Percentiles rank a stretch among this genome's conserved stretches.
Evolutionary conservation across 2,888 invertebrate species (phyloP).

Genomic region (Lordiphosa fenestrarum): DNA sequence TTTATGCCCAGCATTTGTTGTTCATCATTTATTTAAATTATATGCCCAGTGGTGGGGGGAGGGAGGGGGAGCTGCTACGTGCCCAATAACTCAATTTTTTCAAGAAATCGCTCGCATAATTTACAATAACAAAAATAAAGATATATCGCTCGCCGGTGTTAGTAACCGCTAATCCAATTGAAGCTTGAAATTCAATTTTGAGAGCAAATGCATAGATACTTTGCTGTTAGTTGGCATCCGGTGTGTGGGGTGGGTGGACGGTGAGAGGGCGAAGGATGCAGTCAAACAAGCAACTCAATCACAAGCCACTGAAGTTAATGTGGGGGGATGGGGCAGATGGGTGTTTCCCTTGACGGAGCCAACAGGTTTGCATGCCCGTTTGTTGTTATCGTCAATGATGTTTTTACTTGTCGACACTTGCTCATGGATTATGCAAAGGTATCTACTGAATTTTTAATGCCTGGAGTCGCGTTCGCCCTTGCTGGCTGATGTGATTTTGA

Average conservation of each 20-base stretch:
- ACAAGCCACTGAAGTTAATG: constrained; percentile 45
- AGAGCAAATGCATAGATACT: constrained; percentile 28
- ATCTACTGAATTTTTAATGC: constrained; percentile 77
- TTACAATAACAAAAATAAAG: constrained; percentile 59
- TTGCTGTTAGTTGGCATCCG: constrained; percentile 45
- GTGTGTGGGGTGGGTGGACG: constrained; percentile 11
- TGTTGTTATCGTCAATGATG: constrained; percentile 65
- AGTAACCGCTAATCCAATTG: constrained; percentile 78
- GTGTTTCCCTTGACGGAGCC: constrained; percentile 42
- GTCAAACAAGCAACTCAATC: constrained; percentile 68
- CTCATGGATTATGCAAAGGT: constrained; percentile 79
- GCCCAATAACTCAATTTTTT: constrained; percentile 43
- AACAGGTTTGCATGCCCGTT: constrained; percentile 63
- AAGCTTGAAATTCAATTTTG: constrained; percentile 67
- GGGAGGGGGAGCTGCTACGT: constrained; percentile 17
- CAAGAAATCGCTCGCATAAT: constrained; percentile 70
- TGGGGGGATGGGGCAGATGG: constrained; percentile 7
- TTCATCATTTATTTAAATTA: constrained; percentile 76
- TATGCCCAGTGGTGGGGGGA: constrained; percentile 9
- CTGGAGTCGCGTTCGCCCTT: constrained; percentile 55
- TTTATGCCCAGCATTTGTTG: constrained; percentile 50
- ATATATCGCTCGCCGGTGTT: constrained; percentile 66
- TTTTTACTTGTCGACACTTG: constrained; percentile 75
- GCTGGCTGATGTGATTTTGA: constrained; percentile 47
- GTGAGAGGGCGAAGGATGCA: constrained; percentile 33